phyloP scores from a whole-genome alignment of 2,888 invertebrate species.

The Electrophaes corylata region DNA sequence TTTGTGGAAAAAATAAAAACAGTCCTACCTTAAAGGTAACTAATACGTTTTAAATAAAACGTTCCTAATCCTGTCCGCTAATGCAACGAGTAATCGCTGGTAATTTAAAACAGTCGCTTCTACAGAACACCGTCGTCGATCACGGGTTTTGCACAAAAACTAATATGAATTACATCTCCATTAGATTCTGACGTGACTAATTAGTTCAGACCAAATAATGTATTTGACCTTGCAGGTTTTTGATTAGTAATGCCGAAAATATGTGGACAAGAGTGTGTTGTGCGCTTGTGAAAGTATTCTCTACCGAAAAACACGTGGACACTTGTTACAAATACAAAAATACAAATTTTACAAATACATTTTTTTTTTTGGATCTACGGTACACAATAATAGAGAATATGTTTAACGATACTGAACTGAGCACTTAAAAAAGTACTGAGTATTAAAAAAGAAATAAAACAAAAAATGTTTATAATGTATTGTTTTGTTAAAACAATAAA shows the following conservation, averaged over 20 bases:
- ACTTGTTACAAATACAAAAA: too few species aligned
- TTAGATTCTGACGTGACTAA: conserved; percentile 73
- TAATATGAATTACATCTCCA: conserved; percentile 68
- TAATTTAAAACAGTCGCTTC: conserved; percentile 26
- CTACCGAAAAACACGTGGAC: too few species aligned
- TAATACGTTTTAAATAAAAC: conserved; percentile 24
- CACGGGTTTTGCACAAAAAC: conserved; percentile 48
- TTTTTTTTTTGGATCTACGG: too few species aligned
- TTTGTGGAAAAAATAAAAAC: background rate
- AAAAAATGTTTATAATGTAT: too few species aligned
- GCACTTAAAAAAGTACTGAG: too few species aligned
- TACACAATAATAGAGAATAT: too few species aligned
- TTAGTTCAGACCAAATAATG: conserved; percentile 62
- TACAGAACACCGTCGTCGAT: conserved; percentile 50
- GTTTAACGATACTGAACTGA: too few species aligned
- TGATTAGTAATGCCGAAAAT: conserved; percentile 46
- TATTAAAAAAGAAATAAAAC: too few species aligned
- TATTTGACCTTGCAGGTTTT: conserved; percentile 56
- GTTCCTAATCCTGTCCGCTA: conserved; percentile 8
- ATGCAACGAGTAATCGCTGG: conserved; percentile 24
- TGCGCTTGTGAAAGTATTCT: background rate
- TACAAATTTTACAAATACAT: too few species aligned
- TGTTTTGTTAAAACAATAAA: too few species aligned
- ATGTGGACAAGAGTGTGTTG: conserved; percentile 30
- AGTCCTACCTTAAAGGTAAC: conserved; percentile 6